Base-by-base conservation (phyloP, 1,140 invertebrate genomes). In the Chionoecetes opilio region DNA sequence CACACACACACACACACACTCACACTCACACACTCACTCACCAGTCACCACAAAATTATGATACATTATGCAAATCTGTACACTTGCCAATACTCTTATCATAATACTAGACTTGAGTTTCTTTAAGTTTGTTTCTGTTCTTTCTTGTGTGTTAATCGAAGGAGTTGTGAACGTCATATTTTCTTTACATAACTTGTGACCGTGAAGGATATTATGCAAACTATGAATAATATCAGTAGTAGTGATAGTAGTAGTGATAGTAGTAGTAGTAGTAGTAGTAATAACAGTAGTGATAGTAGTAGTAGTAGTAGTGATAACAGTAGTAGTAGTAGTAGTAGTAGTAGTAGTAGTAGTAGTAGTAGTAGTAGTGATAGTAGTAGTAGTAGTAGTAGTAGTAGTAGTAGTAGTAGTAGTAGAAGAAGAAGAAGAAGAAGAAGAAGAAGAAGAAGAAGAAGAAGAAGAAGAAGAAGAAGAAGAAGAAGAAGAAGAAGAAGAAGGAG, bases 321-420 rank as follows among this genome's bases (percentile, higher is more conserved):
- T 84, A 84, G 82, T 84, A 84, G 82, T 84, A 84, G 82, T 84
- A 84, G 82, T 84, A 84, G 82, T 84, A 84, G 82, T 84, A 84
- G 82, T 84, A 84, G 21, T 84, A 84, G 14, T 41, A 41, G 38
- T 41, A 86, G 84, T 86, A 37, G 84, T 86, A 37, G 84, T 86
- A 37, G 29, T 86, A 86, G 84, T 17, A 86, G 84, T 32, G 32
- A 31, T 86, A 32, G 29, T 86, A 37, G 84, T 86, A 37, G 29
- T 86, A 37, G 84, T 86, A 32, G 29, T 14, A 86, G 84, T 86
- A 86, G 29, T 63, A 63, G 53, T 63, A 63, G 53, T 63, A 63
- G 53, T 63, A 63, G 53, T 63, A 63, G 53, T 63, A 63, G 53
- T 63, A 63, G 53, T 63, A 63, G 53, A 35, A 14, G 29, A n/a